Evolutionary conservation across 2,888 invertebrate genomes (phyloP).

Genomic region (Lypha dubia): DNA sequence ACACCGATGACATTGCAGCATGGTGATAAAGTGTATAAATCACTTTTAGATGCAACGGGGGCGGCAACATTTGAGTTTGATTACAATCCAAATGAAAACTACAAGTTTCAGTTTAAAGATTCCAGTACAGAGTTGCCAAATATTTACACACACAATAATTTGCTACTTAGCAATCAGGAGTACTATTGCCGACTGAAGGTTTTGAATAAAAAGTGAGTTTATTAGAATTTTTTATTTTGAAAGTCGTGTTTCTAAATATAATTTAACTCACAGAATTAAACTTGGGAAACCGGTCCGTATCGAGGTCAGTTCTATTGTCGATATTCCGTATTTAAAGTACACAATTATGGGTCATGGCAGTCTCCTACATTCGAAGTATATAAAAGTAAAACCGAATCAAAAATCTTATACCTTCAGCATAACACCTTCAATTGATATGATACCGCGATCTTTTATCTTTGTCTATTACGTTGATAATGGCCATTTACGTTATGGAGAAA

Average conservation of each 20-base stretch:
- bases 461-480: constrained; percentile 53
- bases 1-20: constrained; percentile 47
- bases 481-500: constrained; percentile 52
- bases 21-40: constrained; percentile 21
- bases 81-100: too few species aligned
- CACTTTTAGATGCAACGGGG: not conserved
- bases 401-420: constrained; percentile 45
- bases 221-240: not conserved
- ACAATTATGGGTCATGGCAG: constrained; percentile 50
- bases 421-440: constrained; percentile 55
- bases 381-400: constrained; percentile 31
- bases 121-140: too few species aligned
- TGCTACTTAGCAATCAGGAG: not conserved
- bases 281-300: constrained; percentile 40
- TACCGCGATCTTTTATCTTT: constrained; percentile 53
- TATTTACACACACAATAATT: constrained; percentile 20
- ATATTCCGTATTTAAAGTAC: constrained; percentile 51
- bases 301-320: constrained; percentile 46
- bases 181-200: constrained; percentile 35
- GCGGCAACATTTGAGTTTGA: constrained; percentile 2
- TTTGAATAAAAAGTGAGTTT: not conserved
- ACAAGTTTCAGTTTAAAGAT: too few species aligned
- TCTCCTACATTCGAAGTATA: constrained; percentile 14
- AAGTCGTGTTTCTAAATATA: too few species aligned
- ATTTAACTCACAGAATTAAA: too few species aligned